A percentile compares a stretch with the other conserved stretches of the same genome.
These are phyloP conservation scores for Pseudocheirus occidentalis DNA, from an alignment of 2,797 vertebrate genomes.

Conservation along the genomic window DNA sequence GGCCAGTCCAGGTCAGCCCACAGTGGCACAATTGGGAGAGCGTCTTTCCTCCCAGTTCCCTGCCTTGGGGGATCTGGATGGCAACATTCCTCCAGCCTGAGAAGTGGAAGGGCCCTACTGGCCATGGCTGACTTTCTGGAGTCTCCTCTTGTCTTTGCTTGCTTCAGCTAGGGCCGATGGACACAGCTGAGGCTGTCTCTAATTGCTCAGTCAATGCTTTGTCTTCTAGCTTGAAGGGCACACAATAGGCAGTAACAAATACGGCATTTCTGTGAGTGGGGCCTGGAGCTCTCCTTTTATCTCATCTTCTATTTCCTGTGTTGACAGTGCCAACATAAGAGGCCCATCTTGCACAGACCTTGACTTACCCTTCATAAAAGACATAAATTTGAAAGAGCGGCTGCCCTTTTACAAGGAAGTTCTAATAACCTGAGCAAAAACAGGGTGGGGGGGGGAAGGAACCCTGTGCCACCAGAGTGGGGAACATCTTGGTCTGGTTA, in stretches of 20 bases:
- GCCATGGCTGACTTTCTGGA: background rate
- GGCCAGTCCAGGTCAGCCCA: background rate
- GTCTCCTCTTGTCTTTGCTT: background rate
- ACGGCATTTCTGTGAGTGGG: background rate
- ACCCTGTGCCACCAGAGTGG: background rate
- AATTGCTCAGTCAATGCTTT: background rate
- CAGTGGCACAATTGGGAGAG: background rate
- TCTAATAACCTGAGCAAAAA: conserved; percentile 57
- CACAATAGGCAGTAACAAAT: background rate
- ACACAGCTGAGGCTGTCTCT: conserved; percentile 27
- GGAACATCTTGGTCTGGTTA: conserved; percentile 47
- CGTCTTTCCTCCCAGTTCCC: background rate
- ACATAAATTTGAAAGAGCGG: conserved; percentile 11
- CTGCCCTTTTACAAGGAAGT: conserved; percentile 57
- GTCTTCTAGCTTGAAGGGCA: background rate
- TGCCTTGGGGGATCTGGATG: conserved; percentile 15
- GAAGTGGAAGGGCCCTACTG: background rate
- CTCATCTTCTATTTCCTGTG: conserved; percentile 29
- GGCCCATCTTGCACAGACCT: conserved; percentile 22
- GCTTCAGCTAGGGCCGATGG: background rate
- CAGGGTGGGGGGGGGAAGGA: conserved; percentile 16
- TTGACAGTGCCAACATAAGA: conserved; percentile 31
- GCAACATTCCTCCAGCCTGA: background rate
- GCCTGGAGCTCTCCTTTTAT: background rate
- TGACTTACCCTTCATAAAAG: conserved; percentile 52